Base-by-base conservation (phyloP, 2,888 invertebrate species). In the Drosophila quinaria region DNA sequence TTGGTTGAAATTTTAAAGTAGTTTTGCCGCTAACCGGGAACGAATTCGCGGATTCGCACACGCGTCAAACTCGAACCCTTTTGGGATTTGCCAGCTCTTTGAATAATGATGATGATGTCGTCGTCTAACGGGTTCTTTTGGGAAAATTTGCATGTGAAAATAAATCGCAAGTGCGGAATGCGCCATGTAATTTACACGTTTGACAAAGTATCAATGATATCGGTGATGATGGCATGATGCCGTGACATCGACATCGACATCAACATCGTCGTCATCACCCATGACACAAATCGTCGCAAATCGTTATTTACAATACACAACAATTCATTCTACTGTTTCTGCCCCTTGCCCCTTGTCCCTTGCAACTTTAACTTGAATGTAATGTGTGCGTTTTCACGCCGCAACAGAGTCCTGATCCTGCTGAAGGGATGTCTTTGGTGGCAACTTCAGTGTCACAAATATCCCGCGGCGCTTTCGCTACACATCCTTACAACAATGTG, bases 111-210 rank as follows among this genome's bases (percentile, higher is more conserved):
- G 84, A 83, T 82, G 85, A 73, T 76, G 88, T 71, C 70, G 73
- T 39, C 54, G 37, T 55, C 55, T 33, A 55, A 66, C 63, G 68
- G 52, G 42, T 60, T 69, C 54, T 70, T 67, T 69, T 59, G 63
- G 60, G 52, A 66, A 83, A 83, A 87, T 87, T 90, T 87, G 86
- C 90, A 87, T 86, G 90, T 73, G 86, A 63, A 70, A 70, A 74
- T 73, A 69, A 82, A 85, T 72, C 71, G 87, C 69, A 49, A 70
- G 70, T 66, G 72, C 56, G 63, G 82, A 88, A 82, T 82, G 79
- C 84, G 72, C 88, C 86, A 81, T 90, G 90, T 90, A 90, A 91
- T 90, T 90, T 89, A 83, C 87, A 85, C 91, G 80, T 87, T 87
- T 91, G 90, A 78, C 91, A 90, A 80, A 82, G 82, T 82, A 90